Conservation (phyloP, 2,797 vertebrate species). For the Acanthurus leucopareius region DNA sequence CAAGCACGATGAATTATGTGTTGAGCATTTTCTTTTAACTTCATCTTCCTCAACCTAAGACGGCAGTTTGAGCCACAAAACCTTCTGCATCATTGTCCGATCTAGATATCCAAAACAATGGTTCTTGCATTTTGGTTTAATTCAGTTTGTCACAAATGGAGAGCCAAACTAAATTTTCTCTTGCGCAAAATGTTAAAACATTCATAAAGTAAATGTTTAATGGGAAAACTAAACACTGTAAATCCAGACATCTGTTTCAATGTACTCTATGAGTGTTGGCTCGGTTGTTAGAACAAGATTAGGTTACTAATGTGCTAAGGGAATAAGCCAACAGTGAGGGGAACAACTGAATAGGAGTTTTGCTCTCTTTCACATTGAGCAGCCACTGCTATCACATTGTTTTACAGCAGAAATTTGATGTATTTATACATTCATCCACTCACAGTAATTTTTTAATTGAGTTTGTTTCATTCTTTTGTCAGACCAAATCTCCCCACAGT, state of each 20-base stretch:
- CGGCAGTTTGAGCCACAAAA: too few relatives aligned
- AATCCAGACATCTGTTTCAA: neutral
- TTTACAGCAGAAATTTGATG: neutral
- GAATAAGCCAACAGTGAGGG: neutral
- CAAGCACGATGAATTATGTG: neutral
- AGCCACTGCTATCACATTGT: neutral
- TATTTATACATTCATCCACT: neutral
- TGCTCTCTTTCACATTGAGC: conserved; percentile 1
- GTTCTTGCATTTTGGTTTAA: too few relatives aligned
- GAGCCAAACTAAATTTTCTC: too few relatives aligned
- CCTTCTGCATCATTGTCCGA: too few relatives aligned
- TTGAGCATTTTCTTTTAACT: neutral
- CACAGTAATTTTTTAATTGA: neutral
- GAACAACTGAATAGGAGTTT: neutral
- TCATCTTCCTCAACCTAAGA: neutral
- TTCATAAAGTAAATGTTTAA: neutral
- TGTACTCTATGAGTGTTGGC: neutral
- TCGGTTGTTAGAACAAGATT: neutral
- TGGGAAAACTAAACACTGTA: neutral
- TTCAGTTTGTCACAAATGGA: too few relatives aligned
- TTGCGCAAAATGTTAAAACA: too few relatives aligned
- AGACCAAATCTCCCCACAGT: neutral
- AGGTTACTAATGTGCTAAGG: neutral
- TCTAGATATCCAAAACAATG: too few relatives aligned
- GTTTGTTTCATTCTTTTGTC: neutral